Evolutionary conservation across 2,797 vertebrate genomes (phyloP).

Genomic region (Cetoscarus ocellatus): DNA sequence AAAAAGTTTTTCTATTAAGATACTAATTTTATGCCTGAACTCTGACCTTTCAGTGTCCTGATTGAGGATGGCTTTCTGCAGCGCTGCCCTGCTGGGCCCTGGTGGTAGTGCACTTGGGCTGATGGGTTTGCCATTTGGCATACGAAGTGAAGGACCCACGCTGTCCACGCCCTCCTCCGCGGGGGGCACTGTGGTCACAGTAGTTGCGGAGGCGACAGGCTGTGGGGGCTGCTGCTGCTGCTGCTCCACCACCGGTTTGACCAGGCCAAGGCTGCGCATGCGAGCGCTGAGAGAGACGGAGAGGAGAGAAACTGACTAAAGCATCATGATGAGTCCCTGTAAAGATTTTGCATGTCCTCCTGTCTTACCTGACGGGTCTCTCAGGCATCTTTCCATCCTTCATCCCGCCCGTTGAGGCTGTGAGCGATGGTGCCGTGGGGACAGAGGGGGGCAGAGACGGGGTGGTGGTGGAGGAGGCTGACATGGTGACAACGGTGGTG

Average conservation of each 20-base stretch:
- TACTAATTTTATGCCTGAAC: not conserved
- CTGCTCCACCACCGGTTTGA: constrained; percentile 75
- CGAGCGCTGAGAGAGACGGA: constrained; percentile 81
- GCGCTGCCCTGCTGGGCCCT: constrained; percentile 88
- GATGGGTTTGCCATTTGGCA: constrained; percentile 89
- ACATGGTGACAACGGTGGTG: constrained; percentile 81
- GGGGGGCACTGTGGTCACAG: constrained; percentile 61
- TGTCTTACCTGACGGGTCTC: constrained; percentile 81
- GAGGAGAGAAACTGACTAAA: not conserved
- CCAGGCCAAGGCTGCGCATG: constrained; percentile 89
- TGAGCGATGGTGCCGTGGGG: constrained; percentile 73
- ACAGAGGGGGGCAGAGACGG: constrained; percentile 77
- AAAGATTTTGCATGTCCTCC: not conserved
- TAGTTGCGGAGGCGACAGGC: constrained; percentile 68
- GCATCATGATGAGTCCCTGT: not conserved
- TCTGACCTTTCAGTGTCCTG: constrained; percentile 91
- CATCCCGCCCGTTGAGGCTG: constrained; percentile 70
- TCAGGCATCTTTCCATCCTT: constrained; percentile 81
- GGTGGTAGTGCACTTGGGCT: constrained; percentile 88
- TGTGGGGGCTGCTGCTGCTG: constrained; percentile 75
- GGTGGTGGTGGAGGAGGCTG: constrained; percentile 84
- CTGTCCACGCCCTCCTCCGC: constrained; percentile 90
- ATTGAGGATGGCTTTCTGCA: constrained; percentile 91
- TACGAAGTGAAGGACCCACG: constrained; percentile 88
- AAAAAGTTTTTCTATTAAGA: no score